A percentile compares a stretch with the other conserved stretches of the same genome.
Conservation (phyloP, 2,113 vertebrate genomes). For the Callipepla californica region DNA sequence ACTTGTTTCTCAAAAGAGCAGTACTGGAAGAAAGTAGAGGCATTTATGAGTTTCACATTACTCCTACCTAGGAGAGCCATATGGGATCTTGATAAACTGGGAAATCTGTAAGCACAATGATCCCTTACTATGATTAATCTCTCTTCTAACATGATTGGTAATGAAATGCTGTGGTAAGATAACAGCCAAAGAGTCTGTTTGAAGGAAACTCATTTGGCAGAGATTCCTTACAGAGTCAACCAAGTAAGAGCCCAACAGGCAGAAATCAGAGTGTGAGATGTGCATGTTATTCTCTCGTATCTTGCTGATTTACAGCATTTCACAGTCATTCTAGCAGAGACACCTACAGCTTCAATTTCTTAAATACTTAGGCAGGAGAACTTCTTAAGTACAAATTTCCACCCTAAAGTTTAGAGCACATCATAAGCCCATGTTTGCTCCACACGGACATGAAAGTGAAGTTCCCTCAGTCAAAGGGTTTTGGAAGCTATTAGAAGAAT, state of each 20-base stretch:
- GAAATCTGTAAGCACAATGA: neutral
- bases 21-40: neutral
- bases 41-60: constrained; percentile 14
- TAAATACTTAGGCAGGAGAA: constrained; percentile 58
- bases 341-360: constrained; percentile 13
- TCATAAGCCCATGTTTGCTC: neutral
- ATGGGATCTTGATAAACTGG: constrained; percentile 21
- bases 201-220: constrained; percentile 57
- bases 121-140: constrained; percentile 46
- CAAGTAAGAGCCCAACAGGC: neutral
- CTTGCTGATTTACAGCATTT: constrained; percentile 55
- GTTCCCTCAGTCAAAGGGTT: neutral
- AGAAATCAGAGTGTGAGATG: constrained; percentile 27
- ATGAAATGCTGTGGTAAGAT: constrained; percentile 64
- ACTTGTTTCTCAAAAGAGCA: neutral
- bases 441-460: neutral
- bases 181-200: constrained; percentile 41
- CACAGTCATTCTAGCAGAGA: neutral
- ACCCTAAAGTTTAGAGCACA: constrained; percentile 4
- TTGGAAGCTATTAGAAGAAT: constrained; percentile 22
- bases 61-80: neutral
- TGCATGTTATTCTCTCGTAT: constrained; percentile 7
- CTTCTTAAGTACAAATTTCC: constrained; percentile 9
- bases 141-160: constrained; percentile 55
- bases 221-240: constrained; percentile 40